Conservation (phyloP, 2,113 vertebrate genomes). For the Tautogolabrus adspersus region DNA sequence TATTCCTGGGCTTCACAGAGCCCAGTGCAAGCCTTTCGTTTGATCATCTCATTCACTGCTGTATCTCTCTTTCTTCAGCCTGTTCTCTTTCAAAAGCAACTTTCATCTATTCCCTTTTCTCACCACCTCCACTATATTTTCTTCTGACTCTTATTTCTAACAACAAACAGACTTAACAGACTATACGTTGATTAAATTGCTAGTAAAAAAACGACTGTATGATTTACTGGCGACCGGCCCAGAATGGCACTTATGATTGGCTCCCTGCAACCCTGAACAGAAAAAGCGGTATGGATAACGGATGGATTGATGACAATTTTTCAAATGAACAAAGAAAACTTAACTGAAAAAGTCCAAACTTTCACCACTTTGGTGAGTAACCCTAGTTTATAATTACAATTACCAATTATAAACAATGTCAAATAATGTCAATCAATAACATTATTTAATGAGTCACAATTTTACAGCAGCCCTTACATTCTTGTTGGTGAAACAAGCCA, state of each 20-base stretch:
- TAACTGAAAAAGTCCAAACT: not conserved
- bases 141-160: slow-evolving; percentile 9
- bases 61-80: slow-evolving; percentile 14
- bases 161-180: not conserved
- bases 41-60: slow-evolving; percentile 16
- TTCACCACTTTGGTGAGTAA: not conserved
- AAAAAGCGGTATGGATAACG: no score
- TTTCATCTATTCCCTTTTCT: slow-evolving; percentile 13
- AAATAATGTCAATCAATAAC: not conserved
- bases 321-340: not conserved
- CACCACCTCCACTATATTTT: not conserved
- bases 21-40: slow-evolving; percentile 59
- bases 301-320: not conserved
- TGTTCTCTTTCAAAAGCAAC: slow-evolving; percentile 3
- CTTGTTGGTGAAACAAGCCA: not conserved
- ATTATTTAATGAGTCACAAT: not conserved
- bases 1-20: slow-evolving; percentile 1
- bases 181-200: no score
- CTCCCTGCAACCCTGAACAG: no score
- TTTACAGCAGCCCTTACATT: not conserved
- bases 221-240: no score
- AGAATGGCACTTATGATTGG: no score
- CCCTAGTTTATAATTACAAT: no score
- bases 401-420: not conserved
- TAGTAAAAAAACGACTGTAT: no score